phyloP scores from a whole-genome alignment of 2,797 vertebrate species.

The Melanogrammus aeglefinus region DNA sequence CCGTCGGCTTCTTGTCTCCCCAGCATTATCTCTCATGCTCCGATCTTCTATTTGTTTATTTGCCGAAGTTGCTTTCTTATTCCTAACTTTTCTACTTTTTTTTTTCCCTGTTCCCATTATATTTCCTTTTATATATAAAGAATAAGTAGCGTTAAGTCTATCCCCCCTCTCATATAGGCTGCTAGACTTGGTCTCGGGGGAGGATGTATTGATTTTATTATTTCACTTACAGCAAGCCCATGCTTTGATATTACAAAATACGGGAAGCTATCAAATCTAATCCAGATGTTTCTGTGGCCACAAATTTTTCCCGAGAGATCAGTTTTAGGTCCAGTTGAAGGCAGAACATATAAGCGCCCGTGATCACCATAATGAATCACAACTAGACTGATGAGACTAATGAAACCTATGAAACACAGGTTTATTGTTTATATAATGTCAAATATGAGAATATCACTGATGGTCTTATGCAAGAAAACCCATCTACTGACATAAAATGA shows the following conservation, averaged over 20 bases:
- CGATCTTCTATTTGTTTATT: constrained; percentile 73
- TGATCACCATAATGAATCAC: background rate
- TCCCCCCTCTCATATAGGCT: constrained; percentile 46
- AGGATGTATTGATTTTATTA: constrained; percentile 68
- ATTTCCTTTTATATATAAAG: background rate
- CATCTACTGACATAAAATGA: background rate
- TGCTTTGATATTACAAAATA: constrained; percentile 72
- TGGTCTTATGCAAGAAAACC: background rate
- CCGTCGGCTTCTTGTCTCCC: constrained; percentile 73
- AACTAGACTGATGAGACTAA: background rate
- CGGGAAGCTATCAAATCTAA: constrained; percentile 71
- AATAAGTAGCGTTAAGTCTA: background rate
- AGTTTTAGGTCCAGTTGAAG: background rate
- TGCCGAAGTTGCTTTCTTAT: constrained; percentile 52
- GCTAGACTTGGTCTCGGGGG: constrained; percentile 48
- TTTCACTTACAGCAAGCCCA: constrained; percentile 61
- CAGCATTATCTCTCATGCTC: constrained; percentile 71
- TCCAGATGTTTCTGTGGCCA: constrained; percentile 47
- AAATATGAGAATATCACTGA: background rate
- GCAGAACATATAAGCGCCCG: too few relatives aligned
- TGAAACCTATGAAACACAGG: background rate
- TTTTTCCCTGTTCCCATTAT: constrained; percentile 22
- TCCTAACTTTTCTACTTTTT: constrained; percentile 63
- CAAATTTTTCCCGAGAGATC: constrained; percentile 20
- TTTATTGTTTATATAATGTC: too few relatives aligned